Evolutionary conservation across 2,888 invertebrate genomes (phyloP).

Genomic region (Watsonalla cultraria): DNA sequence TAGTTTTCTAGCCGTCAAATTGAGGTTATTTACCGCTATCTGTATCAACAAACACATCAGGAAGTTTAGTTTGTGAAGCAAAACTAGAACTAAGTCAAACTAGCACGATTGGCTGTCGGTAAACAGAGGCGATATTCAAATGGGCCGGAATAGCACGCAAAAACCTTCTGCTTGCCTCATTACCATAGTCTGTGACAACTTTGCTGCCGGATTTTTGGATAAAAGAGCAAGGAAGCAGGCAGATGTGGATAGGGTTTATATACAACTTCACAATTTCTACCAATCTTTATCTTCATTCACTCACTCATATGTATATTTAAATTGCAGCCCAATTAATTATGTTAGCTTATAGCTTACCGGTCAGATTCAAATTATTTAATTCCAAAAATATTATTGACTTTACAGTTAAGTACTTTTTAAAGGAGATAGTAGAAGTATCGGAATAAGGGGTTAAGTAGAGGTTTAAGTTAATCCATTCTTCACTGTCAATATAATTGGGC

Average conservation of each 20-base stretch:
- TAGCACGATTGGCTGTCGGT: constrained; percentile 30
- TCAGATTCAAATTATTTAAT: too few species aligned
- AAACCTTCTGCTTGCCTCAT: constrained; percentile 50
- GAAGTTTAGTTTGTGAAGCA: background rate
- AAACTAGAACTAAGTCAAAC: constrained; percentile 28
- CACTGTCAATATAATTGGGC: too few species aligned
- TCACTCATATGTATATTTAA: too few species aligned
- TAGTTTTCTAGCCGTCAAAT: background rate
- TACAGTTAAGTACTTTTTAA: too few species aligned
- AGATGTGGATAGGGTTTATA: constrained; percentile 1
- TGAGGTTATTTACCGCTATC: background rate
- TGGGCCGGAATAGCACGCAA: constrained; percentile 45
- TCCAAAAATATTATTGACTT: too few species aligned
- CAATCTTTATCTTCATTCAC: too few species aligned
- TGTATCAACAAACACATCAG: background rate
- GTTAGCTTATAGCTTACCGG: too few species aligned
- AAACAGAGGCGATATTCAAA: constrained; percentile 49
- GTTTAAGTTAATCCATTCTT: too few species aligned
- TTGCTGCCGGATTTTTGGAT: constrained; percentile 8
- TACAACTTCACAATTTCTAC: background rate
- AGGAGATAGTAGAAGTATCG: too few species aligned
- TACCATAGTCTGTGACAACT: constrained; percentile 52
- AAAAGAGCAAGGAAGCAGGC: constrained; percentile 2
- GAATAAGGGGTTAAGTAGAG: too few species aligned
- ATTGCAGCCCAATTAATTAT: too few species aligned